These are phyloP conservation scores for Leucozona laternaria DNA, from an alignment of 2,888 invertebrate species.

Conservation along the genomic window DNA sequence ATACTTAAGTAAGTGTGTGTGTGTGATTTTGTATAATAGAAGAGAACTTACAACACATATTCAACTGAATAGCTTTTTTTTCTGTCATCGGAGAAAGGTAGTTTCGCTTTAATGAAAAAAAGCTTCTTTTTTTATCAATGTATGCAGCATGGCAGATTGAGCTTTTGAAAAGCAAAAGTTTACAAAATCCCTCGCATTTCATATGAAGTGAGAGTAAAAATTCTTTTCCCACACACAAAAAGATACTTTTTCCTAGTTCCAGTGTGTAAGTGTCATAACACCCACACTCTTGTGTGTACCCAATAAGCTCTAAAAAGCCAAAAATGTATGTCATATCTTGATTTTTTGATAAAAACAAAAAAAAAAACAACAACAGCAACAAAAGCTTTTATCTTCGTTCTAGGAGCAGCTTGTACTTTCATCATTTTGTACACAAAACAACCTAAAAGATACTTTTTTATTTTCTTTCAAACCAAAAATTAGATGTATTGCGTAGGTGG, in stretches of 20 bases:
- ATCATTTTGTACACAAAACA: conserved; percentile 57
- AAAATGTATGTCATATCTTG: conserved; percentile 69
- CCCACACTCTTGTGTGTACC: conserved; percentile 12
- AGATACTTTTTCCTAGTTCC: conserved; percentile 21
- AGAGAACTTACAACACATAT: conserved; percentile 31
- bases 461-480: conserved; percentile 1
- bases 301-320: conserved; percentile 36
- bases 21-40: neutral
- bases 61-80: conserved; percentile 36
- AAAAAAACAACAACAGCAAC: neutral
- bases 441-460: conserved; percentile 38
- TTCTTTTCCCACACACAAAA: conserved; percentile 16
- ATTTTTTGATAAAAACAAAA: conserved; percentile 40
- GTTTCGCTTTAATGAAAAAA: neutral
- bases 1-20: conserved; percentile 5
- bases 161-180: conserved; percentile 70
- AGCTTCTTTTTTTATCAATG: neutral
- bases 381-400: conserved; percentile 57
- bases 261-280: conserved; percentile 19
- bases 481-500: conserved; percentile 71
- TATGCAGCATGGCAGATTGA: neutral
- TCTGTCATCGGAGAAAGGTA: neutral
- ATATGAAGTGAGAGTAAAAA: conserved; percentile 62
- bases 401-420: conserved; percentile 43
- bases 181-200: conserved; percentile 33